phyloP scores from a whole-genome alignment of 2,797 vertebrate genomes.

The Melopsittacus undulatus region DNA sequence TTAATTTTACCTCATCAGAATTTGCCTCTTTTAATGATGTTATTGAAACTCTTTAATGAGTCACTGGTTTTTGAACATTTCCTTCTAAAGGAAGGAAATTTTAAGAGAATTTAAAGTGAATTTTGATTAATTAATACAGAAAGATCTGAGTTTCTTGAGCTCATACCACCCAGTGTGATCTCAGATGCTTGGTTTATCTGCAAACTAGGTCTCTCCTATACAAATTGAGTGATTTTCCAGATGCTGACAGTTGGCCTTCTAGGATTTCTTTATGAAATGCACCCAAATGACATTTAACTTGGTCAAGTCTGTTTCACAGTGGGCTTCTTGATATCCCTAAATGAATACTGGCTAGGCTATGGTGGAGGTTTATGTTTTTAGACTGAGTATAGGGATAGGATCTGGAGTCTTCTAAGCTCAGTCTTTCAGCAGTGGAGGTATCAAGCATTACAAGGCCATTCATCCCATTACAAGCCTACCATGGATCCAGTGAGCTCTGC shows the following conservation, averaged over 20 bases:
- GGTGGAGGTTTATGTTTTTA: not conserved
- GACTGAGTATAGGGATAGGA: not conserved
- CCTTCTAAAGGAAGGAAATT: not conserved
- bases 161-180: not conserved
- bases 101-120: not conserved
- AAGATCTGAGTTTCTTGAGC: not conserved
- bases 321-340: not conserved
- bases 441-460: not conserved
- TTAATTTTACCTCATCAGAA: constrained; percentile 44
- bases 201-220: not conserved
- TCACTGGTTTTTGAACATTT: not conserved
- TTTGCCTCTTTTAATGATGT: not conserved
- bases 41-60: not conserved
- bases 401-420: not conserved
- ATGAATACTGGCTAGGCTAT: not conserved
- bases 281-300: not conserved
- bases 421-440: not conserved
- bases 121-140: not conserved
- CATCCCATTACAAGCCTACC: not conserved
- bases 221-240: not conserved
- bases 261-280: not conserved
- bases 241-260: not conserved
- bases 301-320: not conserved
- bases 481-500: not conserved
- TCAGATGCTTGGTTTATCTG: not conserved